Evolutionary conservation across 2,113 vertebrate species (phyloP).

Genomic region (Sprattus sprattus): DNA sequence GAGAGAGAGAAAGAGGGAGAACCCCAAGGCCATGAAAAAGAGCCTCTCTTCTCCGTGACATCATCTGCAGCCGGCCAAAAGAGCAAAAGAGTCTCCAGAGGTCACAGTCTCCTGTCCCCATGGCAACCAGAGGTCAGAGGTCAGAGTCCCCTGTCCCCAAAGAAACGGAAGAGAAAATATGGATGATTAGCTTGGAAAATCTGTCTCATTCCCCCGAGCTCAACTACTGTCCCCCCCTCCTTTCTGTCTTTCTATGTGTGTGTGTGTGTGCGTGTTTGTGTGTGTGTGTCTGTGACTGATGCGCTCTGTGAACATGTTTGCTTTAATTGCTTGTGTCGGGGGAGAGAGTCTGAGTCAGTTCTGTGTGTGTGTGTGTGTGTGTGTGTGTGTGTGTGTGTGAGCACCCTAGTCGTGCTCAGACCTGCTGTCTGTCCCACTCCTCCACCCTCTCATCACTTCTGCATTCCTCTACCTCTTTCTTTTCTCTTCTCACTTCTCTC

Average conservation of each 20-base stretch:
- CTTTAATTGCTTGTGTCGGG: background rate
- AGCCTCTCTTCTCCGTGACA: conserved; percentile 45
- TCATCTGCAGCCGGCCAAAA: conserved; percentile 28
- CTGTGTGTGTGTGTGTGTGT: too few species aligned
- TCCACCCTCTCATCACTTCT: background rate
- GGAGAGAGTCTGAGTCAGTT: background rate
- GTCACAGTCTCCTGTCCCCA: too few species aligned
- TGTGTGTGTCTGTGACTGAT: background rate
- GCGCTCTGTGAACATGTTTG: background rate
- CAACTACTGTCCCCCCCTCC: too few species aligned
- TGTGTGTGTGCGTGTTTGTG: background rate
- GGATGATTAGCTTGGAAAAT: too few species aligned
- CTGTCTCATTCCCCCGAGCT: too few species aligned
- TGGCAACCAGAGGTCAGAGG: too few species aligned
- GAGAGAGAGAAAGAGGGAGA: background rate
- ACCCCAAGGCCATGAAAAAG: conserved; percentile 39
- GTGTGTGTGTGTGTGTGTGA: too few species aligned
- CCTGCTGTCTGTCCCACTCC: background rate
- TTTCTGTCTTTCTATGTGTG: too few species aligned
- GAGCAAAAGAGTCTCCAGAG: background rate
- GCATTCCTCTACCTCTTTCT: background rate
- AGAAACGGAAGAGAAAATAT: too few species aligned
- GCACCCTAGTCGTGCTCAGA: background rate
- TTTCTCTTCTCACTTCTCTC: background rate
- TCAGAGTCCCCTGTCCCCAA: too few species aligned